Evolutionary conservation across 1,140 invertebrate species (phyloP), one percentile per base, ranked within the genome.

Genomic region (Maconellicoccus hirsutus): DNA sequence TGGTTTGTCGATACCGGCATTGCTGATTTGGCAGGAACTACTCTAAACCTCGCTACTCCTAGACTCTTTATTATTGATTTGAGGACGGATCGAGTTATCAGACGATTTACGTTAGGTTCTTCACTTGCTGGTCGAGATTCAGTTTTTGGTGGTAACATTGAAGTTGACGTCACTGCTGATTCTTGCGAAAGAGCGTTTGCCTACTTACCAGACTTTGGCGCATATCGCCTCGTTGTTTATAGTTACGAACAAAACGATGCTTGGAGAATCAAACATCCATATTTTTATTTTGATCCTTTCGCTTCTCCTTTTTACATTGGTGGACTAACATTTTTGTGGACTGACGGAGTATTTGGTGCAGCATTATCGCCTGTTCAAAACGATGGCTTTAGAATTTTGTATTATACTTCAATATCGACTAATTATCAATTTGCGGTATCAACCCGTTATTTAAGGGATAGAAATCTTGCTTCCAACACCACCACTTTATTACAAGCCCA

Each of bases 251-350:
- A 87, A 16, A 84, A 91, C 74, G 84, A 87, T 71, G 89, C 89
- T 0, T 91, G 88, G 85, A 82, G 89, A 25, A 83, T 91, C 1
- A 80, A 85, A 72, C 89, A 92, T 75, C 88, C 91, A 77, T 92
- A 85, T 79, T 91, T 92, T 83, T 83, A 89, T 78, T 89, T 91
- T 70, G 89, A 92, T 77, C 89, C 89, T 0, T 77, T 91, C 10
- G 81, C 86, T 72, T 88, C 82, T 76, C 76, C 79, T 71, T 90
- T 88, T 75, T 88, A 85, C 71, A 86, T 90, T 42, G 87, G 84
- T 2, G 89, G 89, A 1, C 77, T 91, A 0, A 90, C 90, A 76
- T 92, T 90, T 81, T 89, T 91, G 78, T 91, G 89, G 90, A 83
- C 82, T 6, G 90, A 92, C 79, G 90, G 89, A 7, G 89, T 92